These are phyloP conservation scores for Lamellibrachia columna DNA, from an alignment of 2,888 invertebrate species.

Conservation along the genomic window DNA sequence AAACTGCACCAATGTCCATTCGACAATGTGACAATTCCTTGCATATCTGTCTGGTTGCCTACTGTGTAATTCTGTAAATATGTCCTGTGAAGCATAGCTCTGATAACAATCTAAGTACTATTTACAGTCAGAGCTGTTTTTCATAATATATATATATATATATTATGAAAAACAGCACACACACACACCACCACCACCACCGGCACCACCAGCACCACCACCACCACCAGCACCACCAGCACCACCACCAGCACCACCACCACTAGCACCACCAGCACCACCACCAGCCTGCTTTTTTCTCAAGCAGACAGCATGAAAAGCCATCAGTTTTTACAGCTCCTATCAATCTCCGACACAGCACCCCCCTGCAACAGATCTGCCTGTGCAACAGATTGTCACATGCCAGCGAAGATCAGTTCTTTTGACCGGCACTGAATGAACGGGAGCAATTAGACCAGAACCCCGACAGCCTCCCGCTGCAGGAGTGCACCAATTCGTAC, in stretches of 20 bases:
- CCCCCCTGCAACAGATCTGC: conserved; percentile 11
- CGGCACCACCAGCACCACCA: no score
- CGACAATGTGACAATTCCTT: not conserved
- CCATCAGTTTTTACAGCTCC: not conserved
- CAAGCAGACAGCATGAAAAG: not conserved
- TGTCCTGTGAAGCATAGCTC: not conserved
- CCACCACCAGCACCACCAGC: no score
- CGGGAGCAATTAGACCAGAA: not conserved
- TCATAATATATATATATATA: no score
- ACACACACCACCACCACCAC: no score
- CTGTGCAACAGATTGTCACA: conserved; percentile 16
- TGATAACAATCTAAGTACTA: no score
- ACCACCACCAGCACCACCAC: no score
- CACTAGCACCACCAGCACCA: not conserved
- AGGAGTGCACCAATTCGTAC: conserved; percentile 11
- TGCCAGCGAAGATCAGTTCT: conserved; percentile 16
- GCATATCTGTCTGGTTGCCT: not conserved
- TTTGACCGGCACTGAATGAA: conserved; percentile 9
- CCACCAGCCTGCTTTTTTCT: not conserved
- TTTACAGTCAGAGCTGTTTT: no score
- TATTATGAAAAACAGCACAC: no score
- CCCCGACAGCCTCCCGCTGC: not conserved
- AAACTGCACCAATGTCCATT: not conserved
- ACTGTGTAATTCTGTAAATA: not conserved
- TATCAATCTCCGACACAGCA: not conserved